Conservation (phyloP, 2,113 vertebrate genomes). For the Phoxinus phoxinus region DNA sequence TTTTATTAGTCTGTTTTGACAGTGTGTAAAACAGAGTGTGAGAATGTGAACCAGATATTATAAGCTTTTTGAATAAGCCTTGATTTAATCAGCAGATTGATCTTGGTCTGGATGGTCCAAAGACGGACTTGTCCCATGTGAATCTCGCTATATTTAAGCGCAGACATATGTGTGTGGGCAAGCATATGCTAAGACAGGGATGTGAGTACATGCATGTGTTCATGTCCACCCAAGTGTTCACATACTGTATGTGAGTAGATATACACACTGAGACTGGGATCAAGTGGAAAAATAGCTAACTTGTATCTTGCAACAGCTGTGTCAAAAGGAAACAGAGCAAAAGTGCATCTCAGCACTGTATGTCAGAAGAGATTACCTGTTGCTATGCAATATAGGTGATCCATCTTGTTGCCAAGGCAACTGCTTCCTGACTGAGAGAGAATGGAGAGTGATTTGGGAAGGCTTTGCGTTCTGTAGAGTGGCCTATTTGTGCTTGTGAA, state of each 20-base stretch:
- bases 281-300: constrained; percentile 19
- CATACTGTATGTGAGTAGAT: not conserved
- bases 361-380: constrained; percentile 56
- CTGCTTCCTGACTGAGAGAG: constrained; percentile 29
- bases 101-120: not conserved
- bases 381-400: constrained; percentile 52
- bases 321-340: constrained; percentile 13
- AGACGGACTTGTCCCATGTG: not conserved
- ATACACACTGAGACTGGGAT: not conserved
- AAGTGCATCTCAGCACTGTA: constrained; percentile 41
- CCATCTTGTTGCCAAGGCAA: constrained; percentile 56
- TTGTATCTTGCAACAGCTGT: constrained; percentile 8
- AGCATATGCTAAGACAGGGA: not conserved
- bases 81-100: not conserved
- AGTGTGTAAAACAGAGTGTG: not conserved
- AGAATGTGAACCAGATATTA: not conserved
- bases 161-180: constrained; percentile 8
- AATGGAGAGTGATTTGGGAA: constrained; percentile 16
- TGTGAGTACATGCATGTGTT: not conserved
- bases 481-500: constrained; percentile 27
- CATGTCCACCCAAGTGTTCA: not conserved
- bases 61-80: not conserved
- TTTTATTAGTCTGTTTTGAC: not conserved
- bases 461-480: not conserved
- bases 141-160: constrained; percentile 15